Evolutionary conservation across 2,888 invertebrate species (phyloP).

Genomic region (Agriotes lineatus): DNA sequence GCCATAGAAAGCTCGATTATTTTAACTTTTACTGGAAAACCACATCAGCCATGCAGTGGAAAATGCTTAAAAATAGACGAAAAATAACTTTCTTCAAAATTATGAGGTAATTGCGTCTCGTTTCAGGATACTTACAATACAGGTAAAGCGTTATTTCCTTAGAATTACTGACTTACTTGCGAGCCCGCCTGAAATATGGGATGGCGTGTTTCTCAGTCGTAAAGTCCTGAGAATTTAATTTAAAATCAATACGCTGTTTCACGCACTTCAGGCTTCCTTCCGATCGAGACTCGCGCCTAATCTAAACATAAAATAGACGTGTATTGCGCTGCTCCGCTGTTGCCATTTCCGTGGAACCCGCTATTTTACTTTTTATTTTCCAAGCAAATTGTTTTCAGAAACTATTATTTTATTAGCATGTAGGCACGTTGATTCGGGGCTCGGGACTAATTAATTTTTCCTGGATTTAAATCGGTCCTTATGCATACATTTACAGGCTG

Average conservation of each 20-base stretch:
- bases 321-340: neutral
- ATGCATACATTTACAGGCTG: no score
- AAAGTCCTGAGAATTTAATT: conserved; percentile 26
- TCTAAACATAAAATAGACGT: conserved; percentile 18
- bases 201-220: conserved; percentile 22
- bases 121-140: conserved; percentile 4
- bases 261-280: conserved; percentile 17
- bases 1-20: no score
- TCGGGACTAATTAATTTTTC: no score
- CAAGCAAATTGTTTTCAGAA: no score
- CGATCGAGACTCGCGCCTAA: conserved; percentile 6
- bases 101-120: conserved; percentile 5
- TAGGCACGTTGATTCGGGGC: no score
- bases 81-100: neutral
- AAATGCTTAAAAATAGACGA: neutral
- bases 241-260: conserved; percentile 25
- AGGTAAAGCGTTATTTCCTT: conserved; percentile 5
- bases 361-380: no score
- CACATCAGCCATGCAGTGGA: no score
- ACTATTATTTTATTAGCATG: no score
- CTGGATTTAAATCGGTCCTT: no score
- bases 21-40: no score
- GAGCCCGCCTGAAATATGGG: conserved; percentile 10
- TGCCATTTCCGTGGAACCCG: no score
- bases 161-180: neutral